Conservation (phyloP, 2,888 invertebrate species). For the Tortricodes alternella region DNA sequence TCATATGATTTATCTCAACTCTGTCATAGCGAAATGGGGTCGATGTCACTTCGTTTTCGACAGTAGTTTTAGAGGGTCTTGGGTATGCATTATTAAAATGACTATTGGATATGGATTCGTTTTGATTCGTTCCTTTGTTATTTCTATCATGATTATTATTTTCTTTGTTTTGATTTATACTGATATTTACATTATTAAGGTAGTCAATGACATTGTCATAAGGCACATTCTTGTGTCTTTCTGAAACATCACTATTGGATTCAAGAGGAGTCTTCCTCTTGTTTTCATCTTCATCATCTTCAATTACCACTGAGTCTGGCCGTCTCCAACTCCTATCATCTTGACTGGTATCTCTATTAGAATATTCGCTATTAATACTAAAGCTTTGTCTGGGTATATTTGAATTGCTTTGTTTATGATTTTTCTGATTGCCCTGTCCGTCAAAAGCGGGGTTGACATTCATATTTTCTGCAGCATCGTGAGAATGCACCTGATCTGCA, state of each 20-base stretch:
- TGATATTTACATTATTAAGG: background rate
- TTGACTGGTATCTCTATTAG: background rate
- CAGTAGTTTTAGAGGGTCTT: constrained; percentile 8
- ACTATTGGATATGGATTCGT: background rate
- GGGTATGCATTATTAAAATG: background rate
- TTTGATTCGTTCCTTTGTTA: background rate
- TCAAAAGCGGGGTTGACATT: constrained; percentile 7
- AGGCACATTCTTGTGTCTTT: background rate
- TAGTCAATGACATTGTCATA: background rate
- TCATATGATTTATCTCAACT: background rate
- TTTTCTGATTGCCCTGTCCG: background rate
- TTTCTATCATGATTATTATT: background rate
- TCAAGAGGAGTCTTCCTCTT: background rate
- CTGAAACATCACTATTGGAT: background rate
- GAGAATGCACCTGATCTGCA: background rate
- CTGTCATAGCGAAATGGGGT: background rate
- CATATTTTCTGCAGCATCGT: background rate
- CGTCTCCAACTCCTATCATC: background rate
- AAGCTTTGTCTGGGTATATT: constrained; percentile 7
- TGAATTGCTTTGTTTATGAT: background rate
- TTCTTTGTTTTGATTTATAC: background rate
- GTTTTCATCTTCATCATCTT: background rate
- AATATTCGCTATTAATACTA: constrained; percentile 6
- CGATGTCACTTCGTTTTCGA: constrained; percentile 20
- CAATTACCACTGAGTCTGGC: background rate